These are phyloP conservation scores for Augochlorella aurata DNA, from an alignment of 2,888 invertebrate species.

Conservation along the genomic window DNA sequence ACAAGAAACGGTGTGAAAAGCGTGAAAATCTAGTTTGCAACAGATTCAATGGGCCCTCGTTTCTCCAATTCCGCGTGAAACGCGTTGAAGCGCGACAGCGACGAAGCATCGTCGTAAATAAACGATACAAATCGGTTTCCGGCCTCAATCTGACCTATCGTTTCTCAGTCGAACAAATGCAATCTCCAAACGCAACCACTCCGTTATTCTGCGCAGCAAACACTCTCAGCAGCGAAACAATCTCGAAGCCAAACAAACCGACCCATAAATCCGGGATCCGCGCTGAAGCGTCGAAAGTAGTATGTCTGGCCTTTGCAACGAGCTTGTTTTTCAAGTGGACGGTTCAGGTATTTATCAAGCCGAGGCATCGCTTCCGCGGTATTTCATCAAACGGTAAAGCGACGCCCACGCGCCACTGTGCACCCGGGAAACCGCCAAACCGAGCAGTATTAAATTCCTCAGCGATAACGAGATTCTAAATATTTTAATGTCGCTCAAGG, in stretches of 20 bases:
- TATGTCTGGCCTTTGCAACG: not conserved
- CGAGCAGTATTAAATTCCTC: constrained; percentile 76
- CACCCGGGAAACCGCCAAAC: constrained; percentile 69
- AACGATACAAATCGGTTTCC: too few species aligned
- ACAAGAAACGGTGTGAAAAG: too few species aligned
- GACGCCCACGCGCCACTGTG: constrained; percentile 45
- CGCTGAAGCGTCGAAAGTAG: not conserved
- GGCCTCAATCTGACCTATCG: too few species aligned
- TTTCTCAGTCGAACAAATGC: too few species aligned
- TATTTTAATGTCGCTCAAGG: constrained; percentile 61
- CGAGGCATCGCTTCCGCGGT: not conserved
- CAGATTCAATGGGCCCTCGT: too few species aligned
- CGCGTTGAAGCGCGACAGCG: too few species aligned
- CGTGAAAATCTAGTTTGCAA: too few species aligned
- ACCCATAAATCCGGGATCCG: not conserved
- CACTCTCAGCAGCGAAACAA: not conserved
- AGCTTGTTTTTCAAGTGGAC: not conserved
- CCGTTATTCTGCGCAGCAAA: not conserved
- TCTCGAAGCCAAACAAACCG: not conserved
- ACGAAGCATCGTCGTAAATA: too few species aligned
- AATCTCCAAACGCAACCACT: not conserved
- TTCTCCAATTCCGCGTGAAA: too few species aligned
- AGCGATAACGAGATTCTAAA: constrained; percentile 72
- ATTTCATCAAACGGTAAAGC: constrained; percentile 4
- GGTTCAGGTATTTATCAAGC: not conserved